Evolutionary conservation across 2,797 vertebrate species (phyloP), one percentile per base, ranked within the genome.

Genomic region (Onychomys leucogaster): DNA sequence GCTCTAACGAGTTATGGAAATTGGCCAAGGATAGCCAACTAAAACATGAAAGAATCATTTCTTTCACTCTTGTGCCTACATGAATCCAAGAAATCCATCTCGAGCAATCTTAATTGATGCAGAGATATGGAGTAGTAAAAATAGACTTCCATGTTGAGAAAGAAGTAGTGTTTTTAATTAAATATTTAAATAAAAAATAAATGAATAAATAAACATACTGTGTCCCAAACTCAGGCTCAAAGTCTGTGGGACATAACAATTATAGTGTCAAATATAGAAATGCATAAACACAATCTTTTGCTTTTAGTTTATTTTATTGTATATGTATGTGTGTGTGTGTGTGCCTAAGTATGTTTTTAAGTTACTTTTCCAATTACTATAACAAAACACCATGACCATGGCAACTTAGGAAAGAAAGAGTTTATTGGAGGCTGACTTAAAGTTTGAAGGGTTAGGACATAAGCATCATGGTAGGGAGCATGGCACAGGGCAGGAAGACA

Each of bases 141-240:
- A 92, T 73, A 32, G 69, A 29, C 69, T 83, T 69, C 55, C 71
- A 92, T 21, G 27, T 65, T 91, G 12, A 92, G 69, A 93, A 90
- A 89, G 55, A 76, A 88, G 6, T 41, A 84, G 13, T 83, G 25
- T 63, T 83, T 83, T 43, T 32, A 81, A 43, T 5, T 63, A 83
- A 63, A 63, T 37, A 32, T 43, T 63, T 37, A 83, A 32, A 83
- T 43, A 63, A 63, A 76, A 76, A 76, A 46, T 76, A 76, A 76
- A 75, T 43, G 52, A 89, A 69, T 43, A 59, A 89, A 69, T 52
- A 94, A 87, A 81, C 89, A 92, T 17, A 55, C 23, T 52, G 23
- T 37, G 46, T 76, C 13, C 6, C 37, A 49, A 37, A 75, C 9
- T 41, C 23, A 94, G 61, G 69, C 41, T 76, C 21, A 55, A 86